phyloP scores from a whole-genome alignment of 2,888 invertebrate species.

The Acrocyrtus sp. region DNA sequence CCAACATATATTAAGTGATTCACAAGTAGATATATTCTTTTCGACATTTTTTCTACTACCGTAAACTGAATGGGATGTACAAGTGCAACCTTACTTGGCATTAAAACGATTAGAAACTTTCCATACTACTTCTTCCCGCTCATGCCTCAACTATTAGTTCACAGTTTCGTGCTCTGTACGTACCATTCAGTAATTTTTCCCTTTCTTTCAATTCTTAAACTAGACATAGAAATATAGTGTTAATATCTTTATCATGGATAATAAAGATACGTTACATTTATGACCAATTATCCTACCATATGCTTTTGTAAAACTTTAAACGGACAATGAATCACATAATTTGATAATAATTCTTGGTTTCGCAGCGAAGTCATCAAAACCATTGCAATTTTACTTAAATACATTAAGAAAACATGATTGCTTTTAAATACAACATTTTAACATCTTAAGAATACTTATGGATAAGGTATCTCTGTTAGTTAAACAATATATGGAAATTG shows the following conservation, averaged over 20 bases:
- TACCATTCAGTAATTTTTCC: not conserved
- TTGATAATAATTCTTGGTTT: constrained; percentile 49
- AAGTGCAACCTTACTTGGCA: no score
- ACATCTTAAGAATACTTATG: no score
- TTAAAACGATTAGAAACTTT: no score
- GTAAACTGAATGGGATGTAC: constrained; percentile 21
- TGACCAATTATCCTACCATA: not conserved
- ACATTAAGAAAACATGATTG: constrained; percentile 16
- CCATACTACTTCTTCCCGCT: no score
- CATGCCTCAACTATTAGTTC: no score
- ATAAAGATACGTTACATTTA: not conserved
- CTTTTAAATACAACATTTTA: constrained; percentile 4
- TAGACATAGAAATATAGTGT: no score
- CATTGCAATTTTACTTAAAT: constrained; percentile 3
- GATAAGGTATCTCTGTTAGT: no score
- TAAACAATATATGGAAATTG: no score
- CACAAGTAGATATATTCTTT: constrained; percentile 6
- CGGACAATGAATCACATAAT: constrained; percentile 52
- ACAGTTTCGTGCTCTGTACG: no score
- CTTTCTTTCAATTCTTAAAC: not conserved
- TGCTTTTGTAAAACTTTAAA: constrained; percentile 16
- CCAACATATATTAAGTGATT: constrained; percentile 10
- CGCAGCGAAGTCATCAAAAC: constrained; percentile 1
- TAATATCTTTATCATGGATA: not conserved
- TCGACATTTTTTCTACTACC: not conserved